Evolutionary conservation across 1,140 invertebrate species (phyloP).

Genomic region (Samia ricini): DNA sequence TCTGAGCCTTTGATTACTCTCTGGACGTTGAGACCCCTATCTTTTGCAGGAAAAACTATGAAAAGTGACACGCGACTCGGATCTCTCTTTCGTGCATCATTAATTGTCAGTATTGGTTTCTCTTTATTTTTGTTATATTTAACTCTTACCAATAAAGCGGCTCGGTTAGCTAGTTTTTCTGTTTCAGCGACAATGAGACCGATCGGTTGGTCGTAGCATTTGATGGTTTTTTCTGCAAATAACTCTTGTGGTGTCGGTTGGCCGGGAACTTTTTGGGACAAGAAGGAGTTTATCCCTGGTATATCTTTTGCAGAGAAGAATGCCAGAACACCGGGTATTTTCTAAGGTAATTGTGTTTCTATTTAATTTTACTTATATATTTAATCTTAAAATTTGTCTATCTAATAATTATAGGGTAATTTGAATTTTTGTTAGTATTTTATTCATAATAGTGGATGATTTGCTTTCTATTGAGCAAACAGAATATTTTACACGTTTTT

Average conservation of each 20-base stretch:
- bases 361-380: not conserved
- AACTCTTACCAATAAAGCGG: constrained; percentile 83
- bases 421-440: no score
- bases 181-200: constrained; percentile 85
- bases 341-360: constrained; percentile 58
- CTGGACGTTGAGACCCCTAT: constrained; percentile 50
- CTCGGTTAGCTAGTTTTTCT: constrained; percentile 80
- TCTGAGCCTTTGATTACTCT: constrained; percentile 71
- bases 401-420: no score
- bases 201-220: constrained; percentile 85
- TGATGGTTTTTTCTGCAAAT: constrained; percentile 73
- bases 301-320: constrained; percentile 88
- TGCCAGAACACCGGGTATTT: constrained; percentile 83
- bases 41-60: constrained; percentile 32
- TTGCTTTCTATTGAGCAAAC: no score
- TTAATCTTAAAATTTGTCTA: not conserved
- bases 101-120: constrained; percentile 77
- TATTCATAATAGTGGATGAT: no score
- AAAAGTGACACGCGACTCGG: constrained; percentile 34
- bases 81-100: constrained; percentile 79
- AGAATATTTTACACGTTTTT: no score
- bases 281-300: constrained; percentile 83
- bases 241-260: constrained; percentile 79
- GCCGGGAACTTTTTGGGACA: constrained; percentile 66
- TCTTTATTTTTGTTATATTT: constrained; percentile 74